These are phyloP conservation scores for Leiothrix lutea DNA, from an alignment of 2,113 vertebrate species.

Conservation along the genomic window DNA sequence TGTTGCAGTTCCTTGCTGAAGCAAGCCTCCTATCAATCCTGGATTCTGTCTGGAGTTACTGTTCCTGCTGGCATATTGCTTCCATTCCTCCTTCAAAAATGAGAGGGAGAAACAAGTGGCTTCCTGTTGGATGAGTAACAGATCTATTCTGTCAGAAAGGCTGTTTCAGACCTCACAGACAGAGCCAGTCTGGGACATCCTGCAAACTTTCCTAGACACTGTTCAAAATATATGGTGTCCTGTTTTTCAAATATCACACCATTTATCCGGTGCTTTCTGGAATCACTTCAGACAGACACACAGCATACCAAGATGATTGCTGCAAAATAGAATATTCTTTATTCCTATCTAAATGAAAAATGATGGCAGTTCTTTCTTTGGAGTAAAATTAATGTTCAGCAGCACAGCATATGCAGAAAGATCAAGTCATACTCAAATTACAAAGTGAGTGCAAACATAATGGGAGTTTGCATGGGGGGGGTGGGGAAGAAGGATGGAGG, in stretches of 20 bases:
- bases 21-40: neutral
- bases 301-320: constrained; percentile 13
- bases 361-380: neutral
- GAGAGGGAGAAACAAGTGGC: neutral
- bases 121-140: constrained; percentile 13
- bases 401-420: neutral
- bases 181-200: constrained; percentile 18
- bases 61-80: neutral
- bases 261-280: constrained; percentile 55
- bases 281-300: constrained; percentile 35
- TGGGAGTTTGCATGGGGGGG: neutral
- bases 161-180: constrained; percentile 40
- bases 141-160: constrained; percentile 14
- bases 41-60: neutral
- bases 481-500: neutral
- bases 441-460: neutral
- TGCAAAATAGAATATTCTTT: constrained; percentile 29
- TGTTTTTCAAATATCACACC: constrained; percentile 53
- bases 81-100: neutral
- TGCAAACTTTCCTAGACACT: constrained; percentile 40
- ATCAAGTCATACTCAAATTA: constrained; percentile 12
- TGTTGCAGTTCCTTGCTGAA: neutral
- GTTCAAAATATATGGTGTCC: constrained; percentile 49
- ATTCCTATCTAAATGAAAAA: constrained; percentile 47
- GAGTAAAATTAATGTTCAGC: constrained; percentile 6